Base-by-base conservation (phyloP, 2,113 vertebrate species). In the Spermophilus dauricus region DNA sequence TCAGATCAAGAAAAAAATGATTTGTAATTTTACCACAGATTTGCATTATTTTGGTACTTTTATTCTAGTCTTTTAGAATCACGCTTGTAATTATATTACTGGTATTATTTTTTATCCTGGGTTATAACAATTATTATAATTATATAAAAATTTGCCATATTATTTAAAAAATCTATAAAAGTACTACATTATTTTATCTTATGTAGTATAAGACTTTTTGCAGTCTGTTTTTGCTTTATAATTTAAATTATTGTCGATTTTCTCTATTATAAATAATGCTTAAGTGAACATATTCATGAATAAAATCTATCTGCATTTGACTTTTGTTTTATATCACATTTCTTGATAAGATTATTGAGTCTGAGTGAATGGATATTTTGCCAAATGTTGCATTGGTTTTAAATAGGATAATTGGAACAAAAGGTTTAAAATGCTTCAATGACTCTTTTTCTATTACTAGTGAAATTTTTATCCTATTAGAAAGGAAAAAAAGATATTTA, bases 401-500 rank as follows among this genome's bases (percentile, higher is more conserved):
- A 90, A 70, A 48, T 70, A 61, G 17, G 48, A 30, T 84, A 65
- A 77, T 61, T 53, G 16, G 24, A 77, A 5, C 37, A 69, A 8
- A 24, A 58, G 58, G 42, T 69, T 84, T 95, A 90, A 77, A 51
- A 85, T 67, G 4, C 7, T 70, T 78, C 48, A 10, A 39, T 39
- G 28, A 6, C 26, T 86, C 26, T 37, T 63, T 61, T 90, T 70
- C 37, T 16, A 53, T 75, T 39, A 69, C 30, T 30, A 89, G 48
- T n/a, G 18, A 34, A 90, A 39, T 91, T 14, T 78, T 24, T 39
- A 65, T 63, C 26, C 13, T 91, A 51, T 86, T 72, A 95, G 26
- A 77, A 78, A 72, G 81, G 67, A 85, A 83, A 84, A 45, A n/a
- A 95, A n/a, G 91, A 97, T 98, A 97, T 98, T 98, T 98, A 98